phyloP scores from a whole-genome alignment of 2,113 vertebrate genomes.

The Phyllostomus hastatus region DNA sequence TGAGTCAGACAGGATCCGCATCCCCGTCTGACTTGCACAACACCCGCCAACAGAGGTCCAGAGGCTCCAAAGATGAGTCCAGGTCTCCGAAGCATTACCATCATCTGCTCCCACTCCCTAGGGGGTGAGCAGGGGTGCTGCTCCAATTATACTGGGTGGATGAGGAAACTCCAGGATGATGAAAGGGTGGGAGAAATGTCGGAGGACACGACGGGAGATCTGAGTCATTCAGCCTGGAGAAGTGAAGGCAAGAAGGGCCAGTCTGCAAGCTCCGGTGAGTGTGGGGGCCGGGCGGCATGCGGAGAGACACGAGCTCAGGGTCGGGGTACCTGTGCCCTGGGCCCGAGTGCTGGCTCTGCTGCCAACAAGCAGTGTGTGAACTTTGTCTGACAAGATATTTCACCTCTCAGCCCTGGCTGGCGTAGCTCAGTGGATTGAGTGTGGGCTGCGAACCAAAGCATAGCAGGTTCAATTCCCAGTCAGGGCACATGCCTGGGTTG shows the following conservation, averaged over 20 bases:
- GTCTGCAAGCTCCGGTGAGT: background rate
- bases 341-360: background rate
- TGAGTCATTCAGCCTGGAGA: background rate
- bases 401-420: background rate
- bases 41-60: background rate
- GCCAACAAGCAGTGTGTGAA: background rate
- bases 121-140: background rate
- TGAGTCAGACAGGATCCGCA: background rate
- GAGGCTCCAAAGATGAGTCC: background rate
- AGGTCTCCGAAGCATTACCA: constrained; percentile 39
- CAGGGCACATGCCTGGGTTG: too few relatives aligned
- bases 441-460: too few relatives aligned
- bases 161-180: constrained; percentile 51
- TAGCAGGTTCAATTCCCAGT: too few relatives aligned
- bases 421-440: too few relatives aligned
- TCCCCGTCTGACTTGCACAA: background rate
- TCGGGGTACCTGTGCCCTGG: background rate
- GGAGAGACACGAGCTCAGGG: background rate
- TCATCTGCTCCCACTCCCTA: background rate
- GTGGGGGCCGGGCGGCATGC: background rate
- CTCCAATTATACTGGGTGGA: constrained; percentile 52
- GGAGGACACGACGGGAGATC: background rate
- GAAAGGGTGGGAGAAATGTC: constrained; percentile 40
- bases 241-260: background rate
- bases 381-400: background rate